Evolutionary conservation across 1,140 invertebrate species (phyloP).

Genomic region (Bactericera cockerelli): DNA sequence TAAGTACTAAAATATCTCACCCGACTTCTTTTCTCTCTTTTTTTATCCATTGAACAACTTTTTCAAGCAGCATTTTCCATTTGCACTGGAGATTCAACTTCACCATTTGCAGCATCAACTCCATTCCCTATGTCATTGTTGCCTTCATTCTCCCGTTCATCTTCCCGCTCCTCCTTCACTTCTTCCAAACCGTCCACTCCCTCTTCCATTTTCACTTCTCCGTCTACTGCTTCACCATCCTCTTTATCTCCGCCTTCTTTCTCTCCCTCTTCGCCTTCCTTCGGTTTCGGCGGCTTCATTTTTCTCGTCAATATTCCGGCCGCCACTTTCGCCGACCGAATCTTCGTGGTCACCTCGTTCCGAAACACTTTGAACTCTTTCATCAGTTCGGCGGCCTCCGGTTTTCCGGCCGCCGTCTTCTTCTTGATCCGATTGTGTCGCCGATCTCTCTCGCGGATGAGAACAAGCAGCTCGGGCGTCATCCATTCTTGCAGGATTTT

Average conservation of each 20-base stretch:
- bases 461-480: not conserved
- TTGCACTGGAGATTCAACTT: too few relatives aligned
- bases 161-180: not conserved
- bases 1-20: too few relatives aligned
- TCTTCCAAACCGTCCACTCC: not conserved
- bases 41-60: too few relatives aligned
- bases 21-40: too few relatives aligned
- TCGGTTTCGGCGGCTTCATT: not conserved
- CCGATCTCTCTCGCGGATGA: not conserved
- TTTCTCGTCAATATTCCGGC: not conserved
- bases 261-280: not conserved
- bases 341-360: not conserved
- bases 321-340: not conserved
- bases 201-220: not conserved
- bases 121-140: too few relatives aligned
- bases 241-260: not conserved
- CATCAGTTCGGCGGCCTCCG: not conserved
- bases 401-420: not conserved
- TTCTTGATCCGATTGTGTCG: not conserved
- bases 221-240: not conserved
- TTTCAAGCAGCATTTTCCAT: too few relatives aligned
- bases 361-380: conserved; percentile 1
- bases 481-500: not conserved
- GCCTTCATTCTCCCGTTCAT: too few relatives aligned
- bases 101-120: too few relatives aligned